Base-by-base conservation (phyloP, 2,113 vertebrate genomes). In the Chionomys nivalis region DNA sequence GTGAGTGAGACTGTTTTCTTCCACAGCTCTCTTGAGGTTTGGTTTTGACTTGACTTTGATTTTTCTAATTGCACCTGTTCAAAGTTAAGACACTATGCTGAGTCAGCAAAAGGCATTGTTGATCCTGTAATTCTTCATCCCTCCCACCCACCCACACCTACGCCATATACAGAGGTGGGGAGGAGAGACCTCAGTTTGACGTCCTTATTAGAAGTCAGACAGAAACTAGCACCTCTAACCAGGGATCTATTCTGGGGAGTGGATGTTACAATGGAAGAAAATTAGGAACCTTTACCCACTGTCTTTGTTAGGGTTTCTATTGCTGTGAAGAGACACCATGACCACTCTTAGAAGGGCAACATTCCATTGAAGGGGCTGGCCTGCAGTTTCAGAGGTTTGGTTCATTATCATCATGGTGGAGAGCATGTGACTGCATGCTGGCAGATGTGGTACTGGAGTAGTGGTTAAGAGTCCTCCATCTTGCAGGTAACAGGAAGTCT, bases 81-180 rank as follows among this genome's bases (percentile, higher is more conserved):
- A 95, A 89, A 93, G 82, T 75, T 78, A 94, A 49, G 63, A 87
- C 16, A 39, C 26, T 82, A 7, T 39, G 6, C 7, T 44, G 47
- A 78, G n/a, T 95, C 42, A 93, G 75, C 52, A 93, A 75, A 95
- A 94, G 89, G 86, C 44, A 94, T 96, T 93, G 66, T 24, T 70
- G 47, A 86, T 47, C 14, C 42, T 28, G 36, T 8, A 17, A 52
- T 70, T 39, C 68, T 72, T 21, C 88, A 19, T 63, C 14, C 72
- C 65, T 61, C 6, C 61, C 5, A 68, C 6, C n/a, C 7, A 73
- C 2, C 52, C 23, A 78, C 3, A 83, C 13, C 2, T 0, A 42
- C 8, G 49, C 58, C 19, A 23, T 58, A 58, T 6, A 58, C 58
- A 58, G 58, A 58, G 58, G 58, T 21, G 58, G 58, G 19, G 58